phyloP scores from a whole-genome alignment of 1,140 invertebrate species.

The Nebria ingens region DNA sequence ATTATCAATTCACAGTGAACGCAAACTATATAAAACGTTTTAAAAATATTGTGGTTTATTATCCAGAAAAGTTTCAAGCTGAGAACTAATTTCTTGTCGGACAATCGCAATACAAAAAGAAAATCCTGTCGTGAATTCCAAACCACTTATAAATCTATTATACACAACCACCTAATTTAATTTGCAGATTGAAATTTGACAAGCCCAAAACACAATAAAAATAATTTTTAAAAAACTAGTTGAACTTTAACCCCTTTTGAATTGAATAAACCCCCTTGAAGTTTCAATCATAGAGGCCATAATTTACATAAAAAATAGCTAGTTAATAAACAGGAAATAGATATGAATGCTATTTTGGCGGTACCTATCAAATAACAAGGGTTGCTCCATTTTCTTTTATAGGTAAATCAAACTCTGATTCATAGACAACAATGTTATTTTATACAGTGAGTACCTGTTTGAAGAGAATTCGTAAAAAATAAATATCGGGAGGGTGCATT shows the following conservation, averaged over 20 bases:
- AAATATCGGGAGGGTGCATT: not conserved
- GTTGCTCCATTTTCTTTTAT: not conserved
- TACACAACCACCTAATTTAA: no score
- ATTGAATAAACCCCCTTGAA: not conserved
- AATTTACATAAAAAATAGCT: slow-evolving; percentile 1
- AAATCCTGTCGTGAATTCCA: no score
- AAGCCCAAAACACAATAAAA: not conserved
- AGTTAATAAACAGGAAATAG: not conserved
- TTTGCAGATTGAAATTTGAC: slow-evolving; percentile 3
- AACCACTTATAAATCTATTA: no score
- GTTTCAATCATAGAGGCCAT: not conserved
- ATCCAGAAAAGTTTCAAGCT: no score
- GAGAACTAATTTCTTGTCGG: no score
- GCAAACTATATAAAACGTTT: no score
- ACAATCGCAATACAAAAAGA: no score
- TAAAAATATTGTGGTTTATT: no score
- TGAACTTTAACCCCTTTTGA: not conserved
- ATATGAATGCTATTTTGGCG: no score
- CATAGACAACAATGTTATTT: not conserved
- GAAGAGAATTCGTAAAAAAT: slow-evolving; percentile 4
- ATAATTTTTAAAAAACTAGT: not conserved
- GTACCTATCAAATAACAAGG: no score
- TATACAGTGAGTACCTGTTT: not conserved
- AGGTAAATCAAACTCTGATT: not conserved
- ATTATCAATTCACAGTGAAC: no score